These are phyloP conservation scores for Meta bourneti DNA, from an alignment of 2,888 invertebrate species.

Conservation along the genomic window DNA sequence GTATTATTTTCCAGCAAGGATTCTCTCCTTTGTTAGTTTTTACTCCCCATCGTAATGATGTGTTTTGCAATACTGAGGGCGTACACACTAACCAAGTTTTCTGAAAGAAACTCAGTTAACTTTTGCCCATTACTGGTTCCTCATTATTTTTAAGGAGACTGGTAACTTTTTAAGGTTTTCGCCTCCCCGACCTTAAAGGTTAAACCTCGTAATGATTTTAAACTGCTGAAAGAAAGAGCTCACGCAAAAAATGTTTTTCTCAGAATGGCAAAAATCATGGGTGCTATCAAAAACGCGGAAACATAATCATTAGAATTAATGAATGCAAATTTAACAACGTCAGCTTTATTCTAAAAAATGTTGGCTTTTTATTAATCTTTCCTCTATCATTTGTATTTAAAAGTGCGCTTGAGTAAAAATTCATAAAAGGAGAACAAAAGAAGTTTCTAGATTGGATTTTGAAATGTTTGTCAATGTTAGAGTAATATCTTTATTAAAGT, in stretches of 20 bases:
- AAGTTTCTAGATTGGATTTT: no score
- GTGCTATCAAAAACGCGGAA: constrained; percentile 12
- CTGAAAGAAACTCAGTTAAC: constrained; percentile 29
- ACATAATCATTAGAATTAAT: constrained; percentile 54
- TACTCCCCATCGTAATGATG: constrained; percentile 29
- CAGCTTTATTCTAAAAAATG: not conserved
- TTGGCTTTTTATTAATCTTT: not conserved
- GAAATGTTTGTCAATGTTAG: no score
- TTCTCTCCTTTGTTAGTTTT: constrained; percentile 10
- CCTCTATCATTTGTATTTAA: no score
- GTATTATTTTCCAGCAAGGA: constrained; percentile 36
- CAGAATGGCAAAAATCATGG: constrained; percentile 8
- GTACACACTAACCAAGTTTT: constrained; percentile 15
- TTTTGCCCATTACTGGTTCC: constrained; percentile 47
- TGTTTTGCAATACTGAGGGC: constrained; percentile 43
- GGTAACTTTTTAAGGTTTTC: constrained; percentile 10
- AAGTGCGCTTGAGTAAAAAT: no score
- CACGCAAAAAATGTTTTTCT: constrained; percentile 11
- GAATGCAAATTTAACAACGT: not conserved
- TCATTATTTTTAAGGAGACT: constrained; percentile 62
- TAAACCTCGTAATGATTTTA: constrained; percentile 33
- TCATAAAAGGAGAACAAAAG: no score
- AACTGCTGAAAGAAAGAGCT: constrained; percentile 9
- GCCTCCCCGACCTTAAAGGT: constrained; percentile 8
- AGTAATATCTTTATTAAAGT: no score